Conservation (phyloP, 2,113 vertebrate species). For the Albula glossodonta region DNA sequence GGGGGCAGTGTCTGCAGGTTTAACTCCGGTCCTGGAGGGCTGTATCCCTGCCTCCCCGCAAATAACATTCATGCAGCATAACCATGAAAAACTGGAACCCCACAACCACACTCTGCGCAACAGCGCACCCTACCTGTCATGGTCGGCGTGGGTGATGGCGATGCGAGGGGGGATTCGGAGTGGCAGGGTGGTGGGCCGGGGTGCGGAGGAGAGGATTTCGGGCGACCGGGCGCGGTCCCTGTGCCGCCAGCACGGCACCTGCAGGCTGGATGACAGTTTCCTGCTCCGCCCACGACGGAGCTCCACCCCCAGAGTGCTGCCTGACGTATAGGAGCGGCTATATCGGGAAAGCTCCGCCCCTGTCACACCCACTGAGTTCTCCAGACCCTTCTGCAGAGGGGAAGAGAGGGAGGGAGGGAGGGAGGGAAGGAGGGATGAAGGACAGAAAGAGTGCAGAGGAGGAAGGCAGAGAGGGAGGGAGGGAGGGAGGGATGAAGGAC, state of each 20-base stretch:
- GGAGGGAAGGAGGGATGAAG: conserved; percentile 50
- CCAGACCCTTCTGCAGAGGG: conserved; percentile 48
- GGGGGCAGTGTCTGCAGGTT: no score
- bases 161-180: conserved; percentile 77
- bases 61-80: no score
- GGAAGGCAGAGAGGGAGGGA: neutral
- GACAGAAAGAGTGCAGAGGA: conserved; percentile 48
- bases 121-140: conserved; percentile 67
- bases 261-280: conserved; percentile 74
- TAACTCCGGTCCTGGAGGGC: no score
- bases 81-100: no score
- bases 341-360: conserved; percentile 62
- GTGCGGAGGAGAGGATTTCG: conserved; percentile 58
- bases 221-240: conserved; percentile 70
- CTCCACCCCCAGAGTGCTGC: conserved; percentile 74
- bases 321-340: conserved; percentile 73
- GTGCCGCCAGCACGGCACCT: conserved; percentile 75
- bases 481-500: conserved; percentile 20
- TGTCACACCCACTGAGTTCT: conserved; percentile 63
- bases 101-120: no score
- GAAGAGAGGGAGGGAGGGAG: neutral
- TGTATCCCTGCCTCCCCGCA: no score
- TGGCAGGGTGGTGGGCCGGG: conserved; percentile 76
- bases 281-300: conserved; percentile 67
- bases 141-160: conserved; percentile 74